Base-by-base conservation (phyloP, 2,888 invertebrate species). In the Cosmia trapezina region DNA sequence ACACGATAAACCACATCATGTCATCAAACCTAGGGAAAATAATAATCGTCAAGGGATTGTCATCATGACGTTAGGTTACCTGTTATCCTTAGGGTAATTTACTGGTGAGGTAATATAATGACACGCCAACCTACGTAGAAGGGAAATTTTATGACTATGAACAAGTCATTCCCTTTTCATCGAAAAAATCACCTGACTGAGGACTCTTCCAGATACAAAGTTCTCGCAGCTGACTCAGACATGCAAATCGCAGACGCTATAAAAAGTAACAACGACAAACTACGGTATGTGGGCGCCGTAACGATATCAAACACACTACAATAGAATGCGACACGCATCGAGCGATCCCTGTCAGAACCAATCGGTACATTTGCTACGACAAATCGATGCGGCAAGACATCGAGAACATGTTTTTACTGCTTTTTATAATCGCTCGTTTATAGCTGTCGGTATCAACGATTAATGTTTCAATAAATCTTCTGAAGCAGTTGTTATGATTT, bases 401-500 rank as follows among this genome's bases (percentile, higher is more conserved):
- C 69, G 57, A 72, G 66, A 74, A 61, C 77, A n/a, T 70, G 70
- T 71, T 84, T 81, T 82, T 80, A 71, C 74, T 49, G 57, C 69
- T 72, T 76, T 77, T 84, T 78, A 75, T 84, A 75, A 81, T 71
- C 73, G 68, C 70, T n/a, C 80, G 49, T 78, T 78, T 78, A 73
- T 62, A 66, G 73, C 68, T 68, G 78, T 70, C 80, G n/a, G 54
- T 70, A 47, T 66, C 54, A 64, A 69, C 67, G 83, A 84, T 76
- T 74, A 80, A 84, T 80, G 80, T 78, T 82, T 84, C 70, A 74
- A 82, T 84, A 82, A 82, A 84, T 84, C 84, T 79, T 73, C 54
- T 51, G 69, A 64, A 68, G 65, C 74, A 62, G 59, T 70, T 82
- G 77, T 76, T 84, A 80, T 84, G 80, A 82, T 84, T 77, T 76